A percentile compares a stretch with the other conserved stretches of the same genome.
These are phyloP conservation scores for Axis porcinus DNA, from an alignment of 2,113 vertebrate species.

Conservation along the genomic window DNA sequence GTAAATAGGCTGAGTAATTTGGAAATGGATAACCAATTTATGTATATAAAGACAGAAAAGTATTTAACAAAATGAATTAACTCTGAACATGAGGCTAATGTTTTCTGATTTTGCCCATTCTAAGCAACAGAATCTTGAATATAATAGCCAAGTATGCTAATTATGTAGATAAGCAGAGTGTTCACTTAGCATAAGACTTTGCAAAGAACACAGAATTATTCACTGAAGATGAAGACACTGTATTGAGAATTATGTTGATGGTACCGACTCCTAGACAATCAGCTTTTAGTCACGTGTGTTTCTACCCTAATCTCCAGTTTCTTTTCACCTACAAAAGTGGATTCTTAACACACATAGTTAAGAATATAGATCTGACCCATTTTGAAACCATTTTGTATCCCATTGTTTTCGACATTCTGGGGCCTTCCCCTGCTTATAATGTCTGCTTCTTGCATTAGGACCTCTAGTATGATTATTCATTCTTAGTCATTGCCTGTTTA, in stretches of 20 bases:
- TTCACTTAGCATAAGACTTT: background rate
- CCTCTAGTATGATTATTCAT: background rate
- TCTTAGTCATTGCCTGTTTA: background rate
- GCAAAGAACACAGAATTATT: background rate
- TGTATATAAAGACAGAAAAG: background rate
- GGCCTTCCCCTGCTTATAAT: background rate
- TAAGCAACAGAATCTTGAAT: background rate
- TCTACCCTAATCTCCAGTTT: background rate
- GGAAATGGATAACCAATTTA: background rate
- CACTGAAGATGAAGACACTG: background rate
- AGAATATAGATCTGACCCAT: background rate
- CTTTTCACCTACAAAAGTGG: background rate
- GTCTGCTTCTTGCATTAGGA: background rate
- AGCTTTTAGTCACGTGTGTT: background rate
- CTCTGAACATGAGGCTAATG: background rate
- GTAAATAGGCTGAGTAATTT: background rate
- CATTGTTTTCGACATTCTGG: accelerated
- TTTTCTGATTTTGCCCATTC: background rate
- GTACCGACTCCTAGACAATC: background rate
- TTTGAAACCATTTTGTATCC: background rate
- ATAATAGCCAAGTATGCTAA: background rate
- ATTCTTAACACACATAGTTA: background rate
- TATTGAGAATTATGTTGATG: background rate
- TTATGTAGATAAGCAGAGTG: background rate
- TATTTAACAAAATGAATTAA: background rate